These are phyloP conservation scores for Morus bassanus DNA, from an alignment of 2,797 vertebrate species.

Conservation along the genomic window DNA sequence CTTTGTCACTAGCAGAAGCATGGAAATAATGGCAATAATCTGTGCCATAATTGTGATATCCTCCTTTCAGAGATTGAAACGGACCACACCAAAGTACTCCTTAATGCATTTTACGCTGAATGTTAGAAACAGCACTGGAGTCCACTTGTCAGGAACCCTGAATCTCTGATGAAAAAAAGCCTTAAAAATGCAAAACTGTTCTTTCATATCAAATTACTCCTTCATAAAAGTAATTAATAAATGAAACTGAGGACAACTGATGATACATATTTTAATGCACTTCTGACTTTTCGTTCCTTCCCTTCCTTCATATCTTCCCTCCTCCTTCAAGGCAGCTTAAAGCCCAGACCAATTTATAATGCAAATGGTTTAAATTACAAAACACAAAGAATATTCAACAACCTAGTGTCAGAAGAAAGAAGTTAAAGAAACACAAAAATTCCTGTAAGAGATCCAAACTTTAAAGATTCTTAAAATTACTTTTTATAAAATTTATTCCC, in stretches of 20 bases:
- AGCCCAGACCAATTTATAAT: background rate
- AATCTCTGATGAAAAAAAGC: background rate
- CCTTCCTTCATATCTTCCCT: background rate
- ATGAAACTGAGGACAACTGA: background rate
- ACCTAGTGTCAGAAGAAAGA: background rate
- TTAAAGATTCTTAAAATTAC: background rate
- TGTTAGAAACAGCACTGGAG: background rate
- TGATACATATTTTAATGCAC: background rate
- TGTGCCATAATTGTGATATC: background rate
- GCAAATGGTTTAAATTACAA: background rate
- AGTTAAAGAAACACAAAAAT: background rate
- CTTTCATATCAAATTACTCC: background rate
- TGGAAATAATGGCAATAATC: constrained; percentile 23
- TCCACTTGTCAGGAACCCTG: background rate
- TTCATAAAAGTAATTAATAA: background rate
- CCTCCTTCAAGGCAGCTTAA: background rate
- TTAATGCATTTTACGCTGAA: background rate
- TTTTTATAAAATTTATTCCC: background rate
- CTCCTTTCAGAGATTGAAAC: background rate
- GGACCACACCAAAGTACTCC: background rate
- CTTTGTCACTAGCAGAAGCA: background rate
- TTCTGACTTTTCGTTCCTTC: background rate
- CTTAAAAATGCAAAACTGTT: background rate
- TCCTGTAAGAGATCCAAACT: background rate
- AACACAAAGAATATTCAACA: background rate